Conservation (phyloP, 2,888 invertebrate species). For the Drosophila imparisetae region DNA sequence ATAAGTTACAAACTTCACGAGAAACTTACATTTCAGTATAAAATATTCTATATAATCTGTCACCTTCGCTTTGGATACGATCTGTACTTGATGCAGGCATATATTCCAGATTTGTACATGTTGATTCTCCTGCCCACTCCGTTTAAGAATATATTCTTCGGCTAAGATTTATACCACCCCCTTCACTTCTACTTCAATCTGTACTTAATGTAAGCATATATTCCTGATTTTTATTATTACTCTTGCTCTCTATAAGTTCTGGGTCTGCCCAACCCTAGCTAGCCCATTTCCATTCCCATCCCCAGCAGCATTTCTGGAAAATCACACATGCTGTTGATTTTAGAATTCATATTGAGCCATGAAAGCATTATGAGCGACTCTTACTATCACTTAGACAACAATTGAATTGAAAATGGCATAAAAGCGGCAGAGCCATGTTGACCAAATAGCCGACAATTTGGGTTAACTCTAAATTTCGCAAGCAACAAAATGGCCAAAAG, state of each 20-base stretch:
- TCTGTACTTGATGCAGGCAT: background rate
- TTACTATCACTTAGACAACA: slow-evolving; percentile 70
- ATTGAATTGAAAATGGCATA: slow-evolving; percentile 14
- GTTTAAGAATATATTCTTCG: background rate
- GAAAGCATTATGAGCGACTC: slow-evolving; percentile 60
- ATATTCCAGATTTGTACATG: background rate
- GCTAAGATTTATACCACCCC: background rate
- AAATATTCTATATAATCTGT: background rate
- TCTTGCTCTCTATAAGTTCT: background rate
- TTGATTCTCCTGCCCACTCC: no score
- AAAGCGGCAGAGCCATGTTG: slow-evolving; percentile 57
- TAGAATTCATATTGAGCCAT: slow-evolving; percentile 67
- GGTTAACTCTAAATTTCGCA: slow-evolving; percentile 75
- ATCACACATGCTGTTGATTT: slow-evolving; percentile 36
- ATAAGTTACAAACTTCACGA: no score
- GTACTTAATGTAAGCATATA: slow-evolving; percentile 1
- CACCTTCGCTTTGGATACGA: background rate
- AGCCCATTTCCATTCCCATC: background rate
- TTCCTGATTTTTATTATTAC: background rate
- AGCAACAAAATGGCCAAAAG: slow-evolving; percentile 51
- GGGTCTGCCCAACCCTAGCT: background rate
- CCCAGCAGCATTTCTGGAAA: background rate
- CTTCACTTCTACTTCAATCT: background rate
- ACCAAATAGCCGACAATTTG: slow-evolving; percentile 80
- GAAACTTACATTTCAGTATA: background rate